Evolutionary conservation across 2,113 vertebrate genomes (phyloP), one percentile per base, ranked within the genome.

Genomic region (Thermophis baileyi): DNA sequence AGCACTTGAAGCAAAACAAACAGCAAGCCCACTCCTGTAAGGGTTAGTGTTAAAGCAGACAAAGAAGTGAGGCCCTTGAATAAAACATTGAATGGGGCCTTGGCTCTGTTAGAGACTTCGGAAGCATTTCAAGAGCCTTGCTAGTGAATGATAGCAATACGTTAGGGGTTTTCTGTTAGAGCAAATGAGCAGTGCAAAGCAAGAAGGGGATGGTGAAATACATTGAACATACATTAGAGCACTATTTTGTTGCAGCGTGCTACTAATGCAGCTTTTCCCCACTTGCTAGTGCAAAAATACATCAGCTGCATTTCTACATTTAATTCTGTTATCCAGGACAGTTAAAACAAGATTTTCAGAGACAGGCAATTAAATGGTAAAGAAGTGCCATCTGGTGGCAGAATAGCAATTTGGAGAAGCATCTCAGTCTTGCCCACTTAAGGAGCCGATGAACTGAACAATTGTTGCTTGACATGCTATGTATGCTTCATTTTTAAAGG

Each of bases 341-440:
- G 89, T 5, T 55, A 10, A 46, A 51, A 16, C n/a, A 88, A 35
- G 6, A 30, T 25, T 8, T 11, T 35, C 20, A 91, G 40, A 50
- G 30, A 90, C 20, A 25, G 51, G 7, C 63, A 51, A n/a, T 91
- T 93, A 88, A 44, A 51, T 40, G 46, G 44, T 91, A 44, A 54
- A 24, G 18, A 91, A 74, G 60, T 93, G 90, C 87, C 63, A 89
- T 60, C 87, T 91, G 87, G 87, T 91, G 87, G 93, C 63, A 89
- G n/a, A 86, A 54, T 51, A 3, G 18, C 8, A 4, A 22, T 12
- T 47, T 92, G 49, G 10, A 6, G 44, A 50, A 85, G 8, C 57
- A 40, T 44, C 22, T 89, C 50, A 46, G 24, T 16, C 22, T 11
- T 81, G 2, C 5, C 4, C 8, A 3, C 46, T 40, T 8, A 44